Evolutionary conservation across 2,888 invertebrate genomes (phyloP).

Genomic region (Liodrosophila aerea): DNA sequence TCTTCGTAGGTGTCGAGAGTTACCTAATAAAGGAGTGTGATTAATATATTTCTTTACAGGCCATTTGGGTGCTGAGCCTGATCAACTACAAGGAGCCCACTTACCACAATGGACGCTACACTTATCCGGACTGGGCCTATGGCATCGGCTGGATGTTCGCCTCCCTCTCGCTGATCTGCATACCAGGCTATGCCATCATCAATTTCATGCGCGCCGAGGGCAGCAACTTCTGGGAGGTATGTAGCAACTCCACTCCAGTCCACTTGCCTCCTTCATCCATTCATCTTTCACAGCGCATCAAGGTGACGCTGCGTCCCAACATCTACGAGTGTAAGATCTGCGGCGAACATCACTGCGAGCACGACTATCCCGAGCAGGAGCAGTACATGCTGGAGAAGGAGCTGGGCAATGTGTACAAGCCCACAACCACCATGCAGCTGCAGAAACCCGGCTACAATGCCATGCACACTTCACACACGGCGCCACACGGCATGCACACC

Average conservation of each 20-base stretch:
- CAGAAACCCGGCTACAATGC: slow-evolving; percentile 67
- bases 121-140: slow-evolving; percentile 92
- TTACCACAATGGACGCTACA: slow-evolving; percentile 90
- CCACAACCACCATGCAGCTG: slow-evolving; percentile 43
- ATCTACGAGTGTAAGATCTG: slow-evolving; percentile 89
- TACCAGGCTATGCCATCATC: slow-evolving; percentile 91
- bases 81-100: slow-evolving; percentile 93
- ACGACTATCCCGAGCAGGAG: slow-evolving; percentile 84
- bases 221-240: slow-evolving; percentile 88
- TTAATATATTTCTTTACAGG: slow-evolving; percentile 84
- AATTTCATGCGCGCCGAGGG: slow-evolving; percentile 89
- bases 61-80: slow-evolving; percentile 93
- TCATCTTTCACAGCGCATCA: slow-evolving; percentile 86
- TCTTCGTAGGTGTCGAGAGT: slow-evolving; percentile 84
- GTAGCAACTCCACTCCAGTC: not conserved
- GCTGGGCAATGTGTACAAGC: slow-evolving; percentile 70
- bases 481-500: slow-evolving; percentile 37
- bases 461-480: slow-evolving; percentile 61
- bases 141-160: slow-evolving; percentile 94
- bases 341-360: slow-evolving; percentile 90
- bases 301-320: slow-evolving; percentile 88
- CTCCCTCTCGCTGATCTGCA: slow-evolving; percentile 91
- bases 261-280: not conserved
- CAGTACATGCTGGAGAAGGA: slow-evolving; percentile 82
- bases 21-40: no score